phyloP scores from a whole-genome alignment of 2,113 vertebrate species.

The Podarcis cretensis region DNA sequence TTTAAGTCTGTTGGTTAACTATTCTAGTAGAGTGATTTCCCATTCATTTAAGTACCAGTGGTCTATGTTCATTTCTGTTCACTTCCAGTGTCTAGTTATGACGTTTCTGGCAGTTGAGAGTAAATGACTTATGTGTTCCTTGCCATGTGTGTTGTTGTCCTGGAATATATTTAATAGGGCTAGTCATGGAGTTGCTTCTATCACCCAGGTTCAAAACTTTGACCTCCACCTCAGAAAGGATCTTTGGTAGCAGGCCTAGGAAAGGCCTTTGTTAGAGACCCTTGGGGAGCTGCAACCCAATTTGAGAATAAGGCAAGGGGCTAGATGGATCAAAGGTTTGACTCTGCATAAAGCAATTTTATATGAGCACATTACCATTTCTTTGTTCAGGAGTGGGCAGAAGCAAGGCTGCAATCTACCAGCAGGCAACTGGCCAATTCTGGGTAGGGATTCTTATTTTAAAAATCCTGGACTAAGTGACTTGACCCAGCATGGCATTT shows the following conservation, averaged over 20 bases:
- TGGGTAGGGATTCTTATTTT: neutral
- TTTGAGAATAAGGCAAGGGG: neutral
- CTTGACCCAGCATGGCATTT: neutral
- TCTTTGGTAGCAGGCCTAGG: neutral
- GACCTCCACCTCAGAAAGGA: neutral
- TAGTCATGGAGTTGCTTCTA: too few species aligned
- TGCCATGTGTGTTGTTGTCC: too few species aligned
- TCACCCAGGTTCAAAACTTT: neutral
- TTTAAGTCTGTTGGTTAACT: too few species aligned
- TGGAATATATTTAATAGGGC: too few species aligned
- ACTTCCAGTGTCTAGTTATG: too few species aligned
- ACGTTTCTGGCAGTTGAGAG: too few species aligned
- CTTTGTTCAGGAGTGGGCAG: neutral
- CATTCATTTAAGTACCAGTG: too few species aligned
- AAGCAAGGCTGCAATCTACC: neutral
- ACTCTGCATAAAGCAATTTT: neutral
- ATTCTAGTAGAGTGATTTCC: too few species aligned
- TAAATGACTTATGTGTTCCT: too few species aligned
- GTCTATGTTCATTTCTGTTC: too few species aligned
- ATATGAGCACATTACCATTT: neutral
- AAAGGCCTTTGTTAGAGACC: neutral
- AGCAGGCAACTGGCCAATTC: neutral
- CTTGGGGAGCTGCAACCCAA: neutral
- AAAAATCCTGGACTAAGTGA: neutral
- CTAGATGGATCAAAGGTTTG: neutral